A percentile compares a stretch with the other conserved stretches of the same genome.
Evolutionary conservation across 2,888 invertebrate species (phyloP).

Genomic region (Brenthis daphne): DNA sequence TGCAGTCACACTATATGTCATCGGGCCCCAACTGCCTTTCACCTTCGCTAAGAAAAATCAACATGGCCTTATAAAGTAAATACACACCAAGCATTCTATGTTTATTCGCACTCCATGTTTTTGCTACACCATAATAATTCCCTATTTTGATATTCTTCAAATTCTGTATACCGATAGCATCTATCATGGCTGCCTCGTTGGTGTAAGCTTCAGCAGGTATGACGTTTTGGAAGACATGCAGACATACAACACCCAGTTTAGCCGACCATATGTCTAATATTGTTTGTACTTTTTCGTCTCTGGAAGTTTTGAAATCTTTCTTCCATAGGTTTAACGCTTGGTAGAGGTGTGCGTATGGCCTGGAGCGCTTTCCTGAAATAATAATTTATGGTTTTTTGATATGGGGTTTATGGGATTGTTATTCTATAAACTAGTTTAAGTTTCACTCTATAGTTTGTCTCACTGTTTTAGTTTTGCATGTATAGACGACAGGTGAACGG

Average conservation of each 20-base stretch:
- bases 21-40: slow-evolving; percentile 92
- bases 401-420: too few relatives aligned
- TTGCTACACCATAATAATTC: slow-evolving; percentile 90
- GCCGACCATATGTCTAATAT: slow-evolving; percentile 94
- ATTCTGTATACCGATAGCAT: slow-evolving; percentile 89
- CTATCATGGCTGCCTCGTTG: slow-evolving; percentile 96
- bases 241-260: slow-evolving; percentile 92
- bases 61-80: slow-evolving; percentile 90
- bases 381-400: background rate
- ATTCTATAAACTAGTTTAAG: too few relatives aligned
- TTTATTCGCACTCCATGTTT: slow-evolving; percentile 86
- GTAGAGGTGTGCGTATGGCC: slow-evolving; percentile 95
- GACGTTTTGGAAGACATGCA: slow-evolving; percentile 95
- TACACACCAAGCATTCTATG: slow-evolving; percentile 89
- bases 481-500: too few relatives aligned
- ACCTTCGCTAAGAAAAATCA: slow-evolving; percentile 93
- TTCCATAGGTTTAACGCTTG: slow-evolving; percentile 89
- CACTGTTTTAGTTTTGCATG: too few relatives aligned
- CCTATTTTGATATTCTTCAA: slow-evolving; percentile 91
- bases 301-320: slow-evolving; percentile 67
- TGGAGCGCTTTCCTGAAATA: slow-evolving; percentile 84
- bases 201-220: slow-evolving; percentile 96
- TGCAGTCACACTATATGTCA: slow-evolving; percentile 75
- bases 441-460: too few relatives aligned
- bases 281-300: slow-evolving; percentile 85